These are phyloP conservation scores for Pharmacophagus antenor DNA, from an alignment of 2,888 invertebrate genomes.

Conservation along the genomic window DNA sequence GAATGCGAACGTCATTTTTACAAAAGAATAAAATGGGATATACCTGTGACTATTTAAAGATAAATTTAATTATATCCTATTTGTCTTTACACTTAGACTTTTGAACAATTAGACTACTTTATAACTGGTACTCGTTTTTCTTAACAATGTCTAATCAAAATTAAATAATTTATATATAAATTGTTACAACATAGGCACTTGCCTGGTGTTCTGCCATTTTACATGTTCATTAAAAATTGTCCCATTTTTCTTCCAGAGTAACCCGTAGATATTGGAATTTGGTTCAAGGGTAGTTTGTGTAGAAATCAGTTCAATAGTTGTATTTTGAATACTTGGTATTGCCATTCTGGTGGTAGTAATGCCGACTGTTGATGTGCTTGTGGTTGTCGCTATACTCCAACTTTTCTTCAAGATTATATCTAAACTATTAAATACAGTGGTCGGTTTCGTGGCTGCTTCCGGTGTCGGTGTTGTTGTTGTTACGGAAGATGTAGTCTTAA, in stretches of 20 bases:
- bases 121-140: too few species aligned
- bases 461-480: constrained; percentile 70
- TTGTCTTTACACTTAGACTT: too few species aligned
- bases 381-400: constrained; percentile 77
- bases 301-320: constrained; percentile 48
- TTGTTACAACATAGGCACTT: too few species aligned
- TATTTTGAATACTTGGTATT: constrained; percentile 46
- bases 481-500: constrained; percentile 51
- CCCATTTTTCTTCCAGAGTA: constrained; percentile 75
- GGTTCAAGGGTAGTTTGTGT: constrained; percentile 47
- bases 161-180: too few species aligned
- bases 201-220: constrained; percentile 71
- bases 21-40: too few species aligned
- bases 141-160: too few species aligned
- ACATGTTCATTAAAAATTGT: constrained; percentile 66
- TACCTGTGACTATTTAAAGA: too few species aligned
- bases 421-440: constrained; percentile 73
- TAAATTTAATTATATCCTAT: too few species aligned
- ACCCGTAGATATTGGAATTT: constrained; percentile 70
- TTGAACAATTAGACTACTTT: too few species aligned
- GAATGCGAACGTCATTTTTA: too few species aligned
- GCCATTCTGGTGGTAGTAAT: constrained; percentile 66
- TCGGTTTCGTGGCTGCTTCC: constrained; percentile 66
- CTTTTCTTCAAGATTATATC: constrained; percentile 76
- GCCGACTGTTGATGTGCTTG: constrained; percentile 69